Percentiles rank a stretch among this genome's conserved stretches.
These are phyloP conservation scores for Mesochorus sp. DNA, from an alignment of 2,888 invertebrate genomes.

Conservation along the genomic window DNA sequence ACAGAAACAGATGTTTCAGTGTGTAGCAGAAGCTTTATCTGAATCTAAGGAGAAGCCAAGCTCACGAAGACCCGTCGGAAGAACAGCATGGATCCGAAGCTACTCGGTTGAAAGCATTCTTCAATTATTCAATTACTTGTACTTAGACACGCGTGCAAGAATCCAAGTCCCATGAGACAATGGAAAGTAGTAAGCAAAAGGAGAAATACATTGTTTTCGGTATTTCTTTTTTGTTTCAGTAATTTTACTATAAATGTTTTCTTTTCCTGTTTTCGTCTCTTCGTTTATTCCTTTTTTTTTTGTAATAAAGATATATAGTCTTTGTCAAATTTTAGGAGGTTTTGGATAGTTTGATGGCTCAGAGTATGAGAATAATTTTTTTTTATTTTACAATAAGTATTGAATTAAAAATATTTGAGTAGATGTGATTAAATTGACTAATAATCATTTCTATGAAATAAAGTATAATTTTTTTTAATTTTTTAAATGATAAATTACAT, in stretches of 20 bases:
- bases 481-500: too few relatives aligned
- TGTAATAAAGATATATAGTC: too few relatives aligned
- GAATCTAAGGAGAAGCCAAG: constrained; percentile 4
- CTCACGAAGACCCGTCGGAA: constrained; percentile 1
- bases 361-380: too few relatives aligned
- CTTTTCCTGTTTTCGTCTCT: background rate
- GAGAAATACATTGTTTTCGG: background rate
- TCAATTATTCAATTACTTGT: constrained; percentile 77
- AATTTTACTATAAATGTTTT: background rate
- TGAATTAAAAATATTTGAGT: too few relatives aligned
- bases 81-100: constrained; percentile 59
- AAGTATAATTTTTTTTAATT: too few relatives aligned
- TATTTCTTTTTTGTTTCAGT: background rate
- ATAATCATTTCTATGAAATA: too few relatives aligned
- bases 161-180: constrained; percentile 44
- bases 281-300: background rate
- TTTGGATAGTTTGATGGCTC: too few relatives aligned
- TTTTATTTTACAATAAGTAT: too few relatives aligned
- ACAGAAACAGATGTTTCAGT: background rate
- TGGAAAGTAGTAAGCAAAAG: constrained; percentile 6
- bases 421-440: too few relatives aligned
- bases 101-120: constrained; percentile 74
- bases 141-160: constrained; percentile 64
- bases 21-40: background rate
- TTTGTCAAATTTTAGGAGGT: too few relatives aligned